Evolutionary conservation across 2,113 vertebrate species (phyloP).

Genomic region (Eulemur macaco): DNA sequence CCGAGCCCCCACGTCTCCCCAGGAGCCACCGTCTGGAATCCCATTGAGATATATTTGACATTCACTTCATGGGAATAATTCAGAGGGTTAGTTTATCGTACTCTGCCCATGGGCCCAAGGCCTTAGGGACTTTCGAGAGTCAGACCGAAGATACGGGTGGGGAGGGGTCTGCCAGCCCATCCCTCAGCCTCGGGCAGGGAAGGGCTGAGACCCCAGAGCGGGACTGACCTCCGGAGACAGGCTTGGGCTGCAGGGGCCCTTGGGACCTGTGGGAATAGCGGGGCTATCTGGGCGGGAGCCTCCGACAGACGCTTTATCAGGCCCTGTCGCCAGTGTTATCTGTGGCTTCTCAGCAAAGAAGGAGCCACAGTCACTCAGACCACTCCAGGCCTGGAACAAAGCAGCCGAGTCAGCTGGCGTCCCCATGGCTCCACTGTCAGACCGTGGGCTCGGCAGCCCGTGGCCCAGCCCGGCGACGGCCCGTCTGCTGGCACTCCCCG

Average conservation of each 20-base stretch:
- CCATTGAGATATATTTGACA: not conserved
- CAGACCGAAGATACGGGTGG: not conserved
- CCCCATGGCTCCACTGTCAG: not conserved
- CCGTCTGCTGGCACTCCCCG: constrained; percentile 71
- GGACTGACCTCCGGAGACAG: constrained; percentile 11
- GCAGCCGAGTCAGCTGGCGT: constrained; percentile 68
- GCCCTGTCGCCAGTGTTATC: constrained; percentile 72
- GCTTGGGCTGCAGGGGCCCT: not conserved
- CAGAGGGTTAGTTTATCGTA: not conserved
- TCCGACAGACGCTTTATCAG: constrained; percentile 67
- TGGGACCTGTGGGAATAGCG: constrained; percentile 31
- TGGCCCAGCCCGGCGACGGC: constrained; percentile 36
- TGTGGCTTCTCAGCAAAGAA: constrained; percentile 51
- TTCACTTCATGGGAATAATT: not conserved
- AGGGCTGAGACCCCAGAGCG: not conserved
- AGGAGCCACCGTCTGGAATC: not conserved
- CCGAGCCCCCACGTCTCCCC: not conserved
- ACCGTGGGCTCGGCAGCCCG: constrained; percentile 60
- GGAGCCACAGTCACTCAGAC: constrained; percentile 40
- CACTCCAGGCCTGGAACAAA: constrained; percentile 77
- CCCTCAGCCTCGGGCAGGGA: not conserved
- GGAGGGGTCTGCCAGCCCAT: not conserved
- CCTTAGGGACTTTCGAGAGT: not conserved
- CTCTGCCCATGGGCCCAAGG: not conserved
- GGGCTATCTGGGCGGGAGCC: constrained; percentile 63